Evolutionary conservation across 2,797 vertebrate species (phyloP).

Genomic region (Spheniscus humboldti): DNA sequence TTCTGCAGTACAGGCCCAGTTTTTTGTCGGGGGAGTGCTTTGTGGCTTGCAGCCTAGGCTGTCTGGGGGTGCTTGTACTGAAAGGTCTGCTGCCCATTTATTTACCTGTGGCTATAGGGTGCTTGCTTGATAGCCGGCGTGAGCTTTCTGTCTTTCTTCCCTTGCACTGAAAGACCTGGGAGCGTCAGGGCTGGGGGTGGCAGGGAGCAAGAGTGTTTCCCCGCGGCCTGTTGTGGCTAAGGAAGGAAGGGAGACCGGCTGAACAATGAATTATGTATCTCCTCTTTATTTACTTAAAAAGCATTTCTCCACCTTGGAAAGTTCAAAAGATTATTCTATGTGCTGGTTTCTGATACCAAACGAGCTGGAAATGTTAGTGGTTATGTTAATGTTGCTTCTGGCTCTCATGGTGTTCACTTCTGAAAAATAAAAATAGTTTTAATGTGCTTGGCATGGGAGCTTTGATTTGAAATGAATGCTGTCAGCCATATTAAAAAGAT

Average conservation of each 20-base stretch:
- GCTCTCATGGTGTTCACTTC: background rate
- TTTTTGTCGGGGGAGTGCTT: background rate
- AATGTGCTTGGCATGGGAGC: background rate
- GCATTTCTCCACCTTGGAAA: background rate
- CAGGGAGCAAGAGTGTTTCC: background rate
- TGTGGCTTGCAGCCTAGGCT: background rate
- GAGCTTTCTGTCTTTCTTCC: background rate
- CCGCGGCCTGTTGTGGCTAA: fast-evolving
- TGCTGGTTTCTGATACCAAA: background rate
- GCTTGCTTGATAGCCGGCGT: fast-evolving
- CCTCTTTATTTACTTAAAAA: background rate
- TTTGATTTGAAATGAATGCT: background rate
- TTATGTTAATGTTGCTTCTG: slow-evolving; percentile 14
- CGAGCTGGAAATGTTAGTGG: slow-evolving; percentile 22
- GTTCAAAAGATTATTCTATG: background rate
- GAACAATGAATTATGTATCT: background rate
- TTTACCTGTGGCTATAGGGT: background rate
- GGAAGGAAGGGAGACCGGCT: background rate
- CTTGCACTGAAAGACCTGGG: background rate
- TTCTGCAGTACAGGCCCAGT: background rate
- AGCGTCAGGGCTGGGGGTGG: background rate
- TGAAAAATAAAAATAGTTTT: background rate
- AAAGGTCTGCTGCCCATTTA: background rate
- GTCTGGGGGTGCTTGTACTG: background rate
- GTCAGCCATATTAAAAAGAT: background rate